Evolutionary conservation across 2,888 invertebrate species (phyloP), one percentile per base, ranked within the genome.

Genomic region (Aleiodes leptofemur): DNA sequence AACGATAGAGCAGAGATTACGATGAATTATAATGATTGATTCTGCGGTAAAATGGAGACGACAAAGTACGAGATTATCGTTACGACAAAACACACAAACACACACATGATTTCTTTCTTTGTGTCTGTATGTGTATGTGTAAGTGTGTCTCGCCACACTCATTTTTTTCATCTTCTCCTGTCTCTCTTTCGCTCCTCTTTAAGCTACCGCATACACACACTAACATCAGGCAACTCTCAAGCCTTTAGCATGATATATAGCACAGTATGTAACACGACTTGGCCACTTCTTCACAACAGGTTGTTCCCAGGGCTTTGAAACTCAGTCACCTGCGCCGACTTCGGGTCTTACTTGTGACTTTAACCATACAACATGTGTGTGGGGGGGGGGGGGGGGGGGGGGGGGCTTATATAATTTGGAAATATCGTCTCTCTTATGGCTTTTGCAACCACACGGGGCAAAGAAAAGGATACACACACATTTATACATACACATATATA

Each of bases 311-410:
- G 43, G 61, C 61, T 48, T 64, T 56, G 51, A 64, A 72, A 64
- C 64, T 38, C 59, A 72, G 61, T 72, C 72, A 72, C 72, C 72
- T 72, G 72, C 61, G 48, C 64, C 64, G 48, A 64, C 64, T 64
- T 43, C 34, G 48, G 23, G 48, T 48, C 64, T 64, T 64, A 64
- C 59, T 59, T 59, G 59, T 64, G 64, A 64, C 43, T 64, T 64
- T 43, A 64, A 14, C 64, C 64, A 64, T 64, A 64, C 64, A 64
- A 43, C 48, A 43, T 59, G 59, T 64, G 23, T 1, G 23, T 1
- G 23, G 2, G 23, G 23, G 23, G 23, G 23, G 2, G 2, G 23
- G 23, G 2, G 23, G 23, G 23, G 23, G 23, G 23, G 23, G 23
- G 43, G 64, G 43, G 64, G 43, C 64, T 64, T 64, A 64, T 64